These are phyloP conservation scores for Cottoperca gobio DNA, from an alignment of 2,797 vertebrate species.

Conservation along the genomic window DNA sequence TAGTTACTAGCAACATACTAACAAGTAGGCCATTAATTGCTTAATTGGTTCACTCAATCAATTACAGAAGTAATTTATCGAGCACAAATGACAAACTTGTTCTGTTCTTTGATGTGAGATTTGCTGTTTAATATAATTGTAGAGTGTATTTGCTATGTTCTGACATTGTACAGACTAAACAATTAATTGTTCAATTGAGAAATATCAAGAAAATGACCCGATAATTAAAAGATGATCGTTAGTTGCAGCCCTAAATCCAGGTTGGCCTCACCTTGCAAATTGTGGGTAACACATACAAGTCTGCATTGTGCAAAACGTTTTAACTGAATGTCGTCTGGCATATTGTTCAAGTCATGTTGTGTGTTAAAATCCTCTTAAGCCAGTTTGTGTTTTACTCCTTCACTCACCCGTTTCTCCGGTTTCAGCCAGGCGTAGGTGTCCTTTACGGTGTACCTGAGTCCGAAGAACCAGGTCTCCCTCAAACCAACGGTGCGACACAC, in stretches of 20 bases:
- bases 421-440: slow-evolving; percentile 94
- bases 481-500: slow-evolving; percentile 93
- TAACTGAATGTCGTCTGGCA: background rate
- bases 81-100: background rate
- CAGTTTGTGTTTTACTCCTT: background rate
- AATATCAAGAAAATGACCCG: background rate
- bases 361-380: background rate
- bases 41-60: background rate
- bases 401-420: slow-evolving; percentile 91
- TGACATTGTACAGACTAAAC: background rate
- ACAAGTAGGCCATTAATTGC: background rate
- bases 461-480: slow-evolving; percentile 96
- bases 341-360: background rate
- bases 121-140: background rate
- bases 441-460: slow-evolving; percentile 91
- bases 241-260: background rate
- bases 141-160: background rate
- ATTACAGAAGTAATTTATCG: background rate
- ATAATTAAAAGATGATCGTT: background rate
- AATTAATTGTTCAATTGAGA: background rate
- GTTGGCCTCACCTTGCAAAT: background rate
- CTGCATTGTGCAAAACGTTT: background rate
- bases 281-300: background rate
- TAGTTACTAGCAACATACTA: background rate
- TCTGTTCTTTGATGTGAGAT: background rate